A percentile compares a stretch with the other conserved stretches of the same genome.
These are phyloP conservation scores for Coturnix japonica DNA, from an alignment of 2,113 vertebrate genomes.

Conservation along the genomic window DNA sequence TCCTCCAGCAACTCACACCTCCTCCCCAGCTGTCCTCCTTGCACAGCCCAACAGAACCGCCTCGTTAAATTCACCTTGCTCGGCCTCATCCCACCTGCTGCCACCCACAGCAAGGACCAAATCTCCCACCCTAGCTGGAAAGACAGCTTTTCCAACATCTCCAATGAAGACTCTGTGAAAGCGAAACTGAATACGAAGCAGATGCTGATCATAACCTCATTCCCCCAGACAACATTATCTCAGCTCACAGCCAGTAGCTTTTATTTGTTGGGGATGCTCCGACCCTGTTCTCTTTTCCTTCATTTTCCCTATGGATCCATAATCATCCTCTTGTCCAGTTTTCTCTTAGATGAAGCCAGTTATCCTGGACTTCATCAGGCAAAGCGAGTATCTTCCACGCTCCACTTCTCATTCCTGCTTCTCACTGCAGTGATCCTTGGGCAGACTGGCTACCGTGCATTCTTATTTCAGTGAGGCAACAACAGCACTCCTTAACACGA, in stretches of 20 bases:
- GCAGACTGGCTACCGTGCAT: background rate
- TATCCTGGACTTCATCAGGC: background rate
- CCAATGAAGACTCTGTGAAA: background rate
- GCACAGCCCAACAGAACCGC: background rate
- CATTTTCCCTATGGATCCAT: constrained; percentile 6
- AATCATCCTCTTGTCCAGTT: constrained; percentile 1
- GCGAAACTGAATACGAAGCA: constrained; percentile 23
- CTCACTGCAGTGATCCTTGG: background rate
- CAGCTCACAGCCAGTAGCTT: constrained; percentile 30
- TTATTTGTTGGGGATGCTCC: constrained; percentile 13
- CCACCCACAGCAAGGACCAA: too few relatives aligned
- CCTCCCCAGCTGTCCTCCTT: background rate
- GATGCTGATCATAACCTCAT: constrained; percentile 7
- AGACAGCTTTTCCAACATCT: background rate
- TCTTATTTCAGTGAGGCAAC: background rate
- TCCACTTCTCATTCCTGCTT: background rate
- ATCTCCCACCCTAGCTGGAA: background rate
- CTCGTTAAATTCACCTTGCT: background rate
- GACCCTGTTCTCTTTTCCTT: background rate
- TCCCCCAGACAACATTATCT: background rate
- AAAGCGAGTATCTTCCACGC: background rate
- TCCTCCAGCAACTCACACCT: too few relatives aligned
- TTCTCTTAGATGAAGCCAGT: constrained; percentile 18
- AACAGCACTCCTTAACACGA: background rate
- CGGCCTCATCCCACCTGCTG: background rate